Conservation (phyloP, 2,113 vertebrate genomes). For the Scomber colias region DNA sequence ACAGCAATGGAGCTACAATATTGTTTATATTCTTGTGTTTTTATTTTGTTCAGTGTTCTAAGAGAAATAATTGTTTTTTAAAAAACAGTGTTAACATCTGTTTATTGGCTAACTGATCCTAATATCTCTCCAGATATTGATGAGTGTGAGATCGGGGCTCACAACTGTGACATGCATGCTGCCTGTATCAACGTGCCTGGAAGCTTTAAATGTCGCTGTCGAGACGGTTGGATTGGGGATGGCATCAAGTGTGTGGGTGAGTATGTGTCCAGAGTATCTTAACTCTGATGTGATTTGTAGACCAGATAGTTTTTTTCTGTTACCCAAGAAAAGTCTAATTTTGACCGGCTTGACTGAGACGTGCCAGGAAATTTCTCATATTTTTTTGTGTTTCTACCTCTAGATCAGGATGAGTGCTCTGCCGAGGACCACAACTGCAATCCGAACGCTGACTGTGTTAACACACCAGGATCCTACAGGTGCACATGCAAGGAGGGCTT, state of each 20-base stretch:
- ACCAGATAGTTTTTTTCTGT: not conserved
- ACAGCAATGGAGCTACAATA: not conserved
- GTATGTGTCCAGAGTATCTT: slow-evolving; percentile 47
- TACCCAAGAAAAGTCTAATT: not conserved
- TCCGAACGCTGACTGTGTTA: slow-evolving; percentile 90
- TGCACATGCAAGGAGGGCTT: slow-evolving; percentile 92
- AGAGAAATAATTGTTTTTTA: not conserved
- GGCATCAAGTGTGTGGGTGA: slow-evolving; percentile 93
- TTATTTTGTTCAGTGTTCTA: not conserved
- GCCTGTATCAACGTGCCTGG: slow-evolving; percentile 93
- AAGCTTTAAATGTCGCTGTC: slow-evolving; percentile 95
- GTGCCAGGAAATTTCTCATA: not conserved
- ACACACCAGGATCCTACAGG: slow-evolving; percentile 91
- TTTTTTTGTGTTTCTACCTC: not conserved
- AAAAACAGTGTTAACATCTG: not conserved
- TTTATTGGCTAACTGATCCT: not conserved
- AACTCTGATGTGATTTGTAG: not conserved
- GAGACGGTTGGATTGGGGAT: slow-evolving; percentile 91
- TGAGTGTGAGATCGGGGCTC: slow-evolving; percentile 92
- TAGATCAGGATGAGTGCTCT: slow-evolving; percentile 93
- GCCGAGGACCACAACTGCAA: slow-evolving; percentile 91
- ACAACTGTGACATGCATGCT: slow-evolving; percentile 92
- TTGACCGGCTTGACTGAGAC: not conserved
- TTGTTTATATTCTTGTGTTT: not conserved
- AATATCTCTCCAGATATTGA: slow-evolving; percentile 87